Percentiles rank a stretch among this genome's conserved stretches.
phyloP scores from a whole-genome alignment of 2,888 invertebrate species.

The Acronicta aceris region DNA sequence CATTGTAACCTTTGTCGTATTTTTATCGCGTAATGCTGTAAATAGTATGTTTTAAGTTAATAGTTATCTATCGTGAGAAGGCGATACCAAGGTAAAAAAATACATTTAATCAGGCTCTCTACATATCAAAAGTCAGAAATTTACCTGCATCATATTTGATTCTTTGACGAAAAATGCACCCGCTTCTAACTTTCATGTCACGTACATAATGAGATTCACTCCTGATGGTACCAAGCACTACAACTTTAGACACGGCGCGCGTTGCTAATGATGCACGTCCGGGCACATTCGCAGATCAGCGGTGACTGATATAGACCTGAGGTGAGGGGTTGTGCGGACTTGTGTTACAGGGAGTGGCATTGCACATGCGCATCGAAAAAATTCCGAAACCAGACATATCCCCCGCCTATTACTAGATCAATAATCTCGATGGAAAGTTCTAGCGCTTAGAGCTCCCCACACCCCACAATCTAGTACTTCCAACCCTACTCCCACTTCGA shows the following conservation, averaged over 20 bases:
- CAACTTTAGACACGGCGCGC: not conserved
- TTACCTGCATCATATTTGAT: not conserved
- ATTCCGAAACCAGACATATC: not conserved
- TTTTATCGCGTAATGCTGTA: too few relatives aligned
- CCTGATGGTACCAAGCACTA: not conserved
- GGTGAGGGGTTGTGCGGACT: not conserved
- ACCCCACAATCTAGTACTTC: too few relatives aligned
- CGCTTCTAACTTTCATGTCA: not conserved
- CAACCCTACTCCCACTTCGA: too few relatives aligned
- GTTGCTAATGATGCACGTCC: not conserved
- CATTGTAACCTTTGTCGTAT: too few relatives aligned
- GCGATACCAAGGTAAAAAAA: too few relatives aligned
- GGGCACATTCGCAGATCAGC: not conserved
- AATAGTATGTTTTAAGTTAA: too few relatives aligned
- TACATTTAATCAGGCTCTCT: too few relatives aligned
- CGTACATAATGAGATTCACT: not conserved
- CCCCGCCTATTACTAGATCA: not conserved
- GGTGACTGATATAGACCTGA: not conserved
- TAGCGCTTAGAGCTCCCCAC: too few relatives aligned
- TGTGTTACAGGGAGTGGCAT: not conserved
- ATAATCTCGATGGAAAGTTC: not conserved
- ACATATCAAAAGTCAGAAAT: not conserved
- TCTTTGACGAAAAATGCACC: not conserved
- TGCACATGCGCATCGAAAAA: conserved; percentile 6
- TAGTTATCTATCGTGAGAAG: too few relatives aligned